Conservation (phyloP, 1,140 invertebrate species). For the Vanessa tameamea region DNA sequence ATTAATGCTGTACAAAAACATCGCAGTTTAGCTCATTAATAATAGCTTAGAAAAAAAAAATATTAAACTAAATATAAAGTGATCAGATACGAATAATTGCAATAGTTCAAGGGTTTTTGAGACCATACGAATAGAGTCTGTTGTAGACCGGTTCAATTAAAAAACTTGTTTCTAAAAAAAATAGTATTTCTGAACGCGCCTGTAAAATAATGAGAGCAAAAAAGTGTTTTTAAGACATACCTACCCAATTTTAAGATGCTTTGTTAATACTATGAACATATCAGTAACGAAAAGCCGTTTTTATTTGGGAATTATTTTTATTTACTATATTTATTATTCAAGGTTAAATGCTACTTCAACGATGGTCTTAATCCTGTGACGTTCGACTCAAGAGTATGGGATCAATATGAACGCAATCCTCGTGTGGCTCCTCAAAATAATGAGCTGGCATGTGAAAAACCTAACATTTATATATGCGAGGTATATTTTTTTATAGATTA, state of each 20-base stretch:
- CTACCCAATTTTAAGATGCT: too few species aligned
- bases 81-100: too few species aligned
- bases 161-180: neutral
- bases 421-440: slow-evolving; percentile 48
- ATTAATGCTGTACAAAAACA: too few species aligned
- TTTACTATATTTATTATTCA: slow-evolving; percentile 6
- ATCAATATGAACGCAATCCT: slow-evolving; percentile 51
- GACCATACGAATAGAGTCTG: too few species aligned
- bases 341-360: slow-evolving; percentile 47
- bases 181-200: neutral
- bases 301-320: too few species aligned
- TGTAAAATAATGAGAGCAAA: neutral
- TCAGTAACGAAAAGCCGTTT: too few species aligned
- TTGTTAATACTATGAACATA: too few species aligned
- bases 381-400: slow-evolving; percentile 53
- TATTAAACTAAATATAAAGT: too few species aligned
- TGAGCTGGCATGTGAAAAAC: slow-evolving; percentile 51
- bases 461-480: slow-evolving; percentile 68
- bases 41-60: too few species aligned
- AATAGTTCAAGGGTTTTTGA: too few species aligned
- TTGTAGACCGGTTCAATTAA: neutral
- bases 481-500: slow-evolving; percentile 35
- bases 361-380: slow-evolving; percentile 51
- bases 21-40: too few species aligned
- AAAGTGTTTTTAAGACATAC: neutral